Base-by-base conservation (phyloP, 92 coral and sea anemone genomes). In the Porites evermanni region DNA sequence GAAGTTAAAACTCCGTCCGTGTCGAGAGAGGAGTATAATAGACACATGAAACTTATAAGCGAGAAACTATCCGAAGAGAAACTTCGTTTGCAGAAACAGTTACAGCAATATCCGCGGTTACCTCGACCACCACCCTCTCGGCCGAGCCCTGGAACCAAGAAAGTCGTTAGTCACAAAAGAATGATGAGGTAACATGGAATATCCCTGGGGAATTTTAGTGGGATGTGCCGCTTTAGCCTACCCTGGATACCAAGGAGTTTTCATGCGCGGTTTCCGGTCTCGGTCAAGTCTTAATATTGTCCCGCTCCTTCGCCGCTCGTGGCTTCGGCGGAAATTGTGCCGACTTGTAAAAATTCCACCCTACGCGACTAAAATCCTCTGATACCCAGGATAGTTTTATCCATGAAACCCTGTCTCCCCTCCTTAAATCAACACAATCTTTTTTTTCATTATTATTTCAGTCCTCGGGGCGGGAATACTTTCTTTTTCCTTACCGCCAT, bases 61-160 rank as follows among this genome's bases (percentile, higher is more conserved):
- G 93, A 93, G 84, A 95, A 93, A 81, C 80, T 97, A 24, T 84
- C 95, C 5, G 97, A 94, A 61, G 94, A 95, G 70, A 93, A 93
- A 78, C 78, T 95, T 61, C 75, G 84, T 7, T 75, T 82, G 47
- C 92, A 91, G 47, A 85, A 81, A 20, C 88, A 91, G 63, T 84
- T 85, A 64, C 85, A 84, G 51, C 91, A 88, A 59, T 86, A 91
- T 7, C 89, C 91, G 17, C 81, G 89, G 20, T 53, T 92, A 7
- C 98, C 98, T 32, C 95, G 89, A 80, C 99, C 99, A 5, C 98
- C 99, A 1, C 86, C 93, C 19, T 92, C 92, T n/a, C 96, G 97
- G 70, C 86, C 85, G 32, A 77, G 86, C 68, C 91, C 98, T 14
- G 92, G 92, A 53, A 89, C 90, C 78, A 93, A 90, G 72, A 94